phyloP scores from a whole-genome alignment of 2,888 invertebrate genomes.

The Corbicula japonica region DNA sequence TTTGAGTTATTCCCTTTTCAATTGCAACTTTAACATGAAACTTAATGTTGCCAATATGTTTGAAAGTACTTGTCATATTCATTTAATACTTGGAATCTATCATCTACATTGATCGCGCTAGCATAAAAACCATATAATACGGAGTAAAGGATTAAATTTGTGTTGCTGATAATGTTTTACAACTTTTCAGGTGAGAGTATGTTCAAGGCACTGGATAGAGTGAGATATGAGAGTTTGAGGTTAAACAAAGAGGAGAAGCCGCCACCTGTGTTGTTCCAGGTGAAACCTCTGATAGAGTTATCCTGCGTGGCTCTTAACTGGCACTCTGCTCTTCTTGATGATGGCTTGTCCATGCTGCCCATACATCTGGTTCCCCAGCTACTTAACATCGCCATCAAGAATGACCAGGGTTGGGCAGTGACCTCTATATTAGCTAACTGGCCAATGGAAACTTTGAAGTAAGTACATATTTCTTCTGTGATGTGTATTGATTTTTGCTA shows the following conservation, averaged over 20 bases:
- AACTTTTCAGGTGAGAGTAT: slow-evolving; percentile 62
- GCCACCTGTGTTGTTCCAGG: slow-evolving; percentile 38
- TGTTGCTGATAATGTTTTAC: too few species aligned
- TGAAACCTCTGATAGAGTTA: slow-evolving; percentile 63
- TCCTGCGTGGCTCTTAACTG: slow-evolving; percentile 69
- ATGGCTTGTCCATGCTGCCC: slow-evolving; percentile 55
- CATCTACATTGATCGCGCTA: slow-evolving; percentile 10
- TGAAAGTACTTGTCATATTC: too few species aligned
- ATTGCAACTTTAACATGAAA: too few species aligned
- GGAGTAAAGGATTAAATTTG: too few species aligned
- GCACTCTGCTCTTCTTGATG: slow-evolving; percentile 31
- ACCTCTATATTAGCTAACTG: slow-evolving; percentile 76
- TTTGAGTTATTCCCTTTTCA: too few species aligned
- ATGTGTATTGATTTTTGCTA: too few species aligned
- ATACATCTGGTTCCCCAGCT: slow-evolving; percentile 71
- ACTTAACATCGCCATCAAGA: slow-evolving; percentile 69
- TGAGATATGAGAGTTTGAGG: slow-evolving; percentile 70
- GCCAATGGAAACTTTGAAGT: slow-evolving; percentile 78
- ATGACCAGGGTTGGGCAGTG: slow-evolving; percentile 69
- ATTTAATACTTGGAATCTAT: too few species aligned
- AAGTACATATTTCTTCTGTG: too few species aligned
- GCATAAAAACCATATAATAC: too few species aligned
- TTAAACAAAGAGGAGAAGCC: slow-evolving; percentile 60
- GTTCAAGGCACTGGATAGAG: slow-evolving; percentile 76
- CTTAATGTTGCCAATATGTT: too few species aligned